phyloP scores from a whole-genome alignment of 2,888 invertebrate species.

The Sepiola atlantica region DNA sequence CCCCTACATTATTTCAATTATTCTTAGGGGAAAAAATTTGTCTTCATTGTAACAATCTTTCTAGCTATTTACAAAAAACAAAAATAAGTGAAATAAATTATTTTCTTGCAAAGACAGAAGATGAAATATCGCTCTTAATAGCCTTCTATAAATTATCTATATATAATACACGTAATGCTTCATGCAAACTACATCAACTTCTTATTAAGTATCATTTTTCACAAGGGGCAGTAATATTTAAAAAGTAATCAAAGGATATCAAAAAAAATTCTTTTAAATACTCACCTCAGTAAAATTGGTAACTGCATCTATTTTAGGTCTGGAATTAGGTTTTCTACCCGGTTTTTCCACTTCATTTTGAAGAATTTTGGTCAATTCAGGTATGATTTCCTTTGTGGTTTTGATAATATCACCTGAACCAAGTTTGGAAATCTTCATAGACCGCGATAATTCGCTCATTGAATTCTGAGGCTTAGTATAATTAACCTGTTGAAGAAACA shows the following conservation, averaged over 20 bases:
- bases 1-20: too few species aligned
- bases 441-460: conserved; percentile 60
- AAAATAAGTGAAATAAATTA: too few species aligned
- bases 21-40: too few species aligned
- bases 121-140: too few species aligned
- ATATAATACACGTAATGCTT: too few species aligned
- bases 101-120: too few species aligned
- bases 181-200: background rate
- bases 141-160: too few species aligned
- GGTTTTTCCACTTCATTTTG: conserved; percentile 54
- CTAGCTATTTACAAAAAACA: too few species aligned
- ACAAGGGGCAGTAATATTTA: background rate
- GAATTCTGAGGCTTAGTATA: conserved; percentile 52
- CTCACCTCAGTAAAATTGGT: conserved; percentile 65
- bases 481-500: conserved; percentile 36
- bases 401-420: conserved; percentile 60
- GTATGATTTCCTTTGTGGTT: conserved; percentile 57
- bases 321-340: conserved; percentile 48
- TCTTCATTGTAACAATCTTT: too few species aligned
- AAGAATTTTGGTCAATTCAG: conserved; percentile 64
- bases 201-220: background rate
- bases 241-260: background rate
- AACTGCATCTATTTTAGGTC: conserved; percentile 60
- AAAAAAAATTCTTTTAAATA: background rate
- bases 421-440: conserved; percentile 52